Conservation (phyloP, 2,797 vertebrate genomes). For the Malurus splendens region DNA sequence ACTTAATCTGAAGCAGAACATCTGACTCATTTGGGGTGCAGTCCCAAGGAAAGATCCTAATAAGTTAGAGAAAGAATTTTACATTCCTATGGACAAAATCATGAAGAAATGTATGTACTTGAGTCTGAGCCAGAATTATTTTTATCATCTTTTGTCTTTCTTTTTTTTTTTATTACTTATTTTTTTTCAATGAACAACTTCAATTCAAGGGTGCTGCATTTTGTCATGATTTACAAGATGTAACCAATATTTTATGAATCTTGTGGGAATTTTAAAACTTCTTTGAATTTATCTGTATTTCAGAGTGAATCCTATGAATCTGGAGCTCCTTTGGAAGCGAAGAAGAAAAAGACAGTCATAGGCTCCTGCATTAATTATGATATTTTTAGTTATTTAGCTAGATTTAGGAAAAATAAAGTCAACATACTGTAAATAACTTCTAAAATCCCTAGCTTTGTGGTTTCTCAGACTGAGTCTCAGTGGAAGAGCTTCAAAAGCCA, state of each 20-base stretch:
- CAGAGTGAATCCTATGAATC: neutral
- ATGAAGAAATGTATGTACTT: neutral
- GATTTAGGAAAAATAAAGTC: constrained; percentile 51
- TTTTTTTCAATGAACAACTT: neutral
- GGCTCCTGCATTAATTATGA: constrained; percentile 41
- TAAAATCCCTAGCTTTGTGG: constrained; percentile 49
- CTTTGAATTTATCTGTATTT: neutral
- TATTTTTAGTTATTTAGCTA: constrained; percentile 52
- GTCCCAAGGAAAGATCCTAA: constrained; percentile 12
- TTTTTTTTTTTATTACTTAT: neutral
- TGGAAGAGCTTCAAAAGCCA: constrained; percentile 38
- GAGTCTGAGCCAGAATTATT: neutral
- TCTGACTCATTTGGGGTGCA: constrained; percentile 15
- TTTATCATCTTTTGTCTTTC: neutral
- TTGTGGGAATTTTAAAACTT: neutral
- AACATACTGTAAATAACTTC: constrained; percentile 43
- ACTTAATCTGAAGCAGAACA: constrained; percentile 31
- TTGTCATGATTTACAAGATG: neutral
- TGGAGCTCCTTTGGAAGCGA: neutral
- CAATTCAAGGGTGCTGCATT: neutral
- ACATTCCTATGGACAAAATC: neutral
- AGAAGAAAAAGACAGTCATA: neutral
- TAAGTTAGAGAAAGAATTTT: neutral
- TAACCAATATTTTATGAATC: neutral
- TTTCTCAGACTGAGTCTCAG: constrained; percentile 20